Evolutionary conservation across 2,888 invertebrate genomes (phyloP).

Genomic region (Carabus problematicus): DNA sequence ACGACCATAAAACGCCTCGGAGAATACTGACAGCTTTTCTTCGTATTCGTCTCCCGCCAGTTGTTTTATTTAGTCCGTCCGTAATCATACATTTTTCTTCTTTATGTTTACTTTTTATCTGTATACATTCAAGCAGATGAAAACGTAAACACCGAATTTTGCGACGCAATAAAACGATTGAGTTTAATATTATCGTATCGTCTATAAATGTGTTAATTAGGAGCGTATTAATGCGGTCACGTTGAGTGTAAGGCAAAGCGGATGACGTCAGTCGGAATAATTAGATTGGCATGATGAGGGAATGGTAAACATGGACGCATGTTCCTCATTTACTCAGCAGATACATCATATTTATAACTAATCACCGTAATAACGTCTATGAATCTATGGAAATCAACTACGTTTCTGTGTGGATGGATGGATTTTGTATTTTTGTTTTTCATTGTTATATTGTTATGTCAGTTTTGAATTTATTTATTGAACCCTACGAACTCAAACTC

Average conservation of each 20-base stretch:
- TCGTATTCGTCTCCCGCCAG: conserved; percentile 27
- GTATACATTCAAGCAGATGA: conserved; percentile 15
- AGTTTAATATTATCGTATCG: neutral
- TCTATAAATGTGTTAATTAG: no score
- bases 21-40: conserved; percentile 15
- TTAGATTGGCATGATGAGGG: no score
- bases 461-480: conserved; percentile 33
- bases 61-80: conserved; percentile 18
- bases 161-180: conserved; percentile 13
- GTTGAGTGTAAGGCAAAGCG: no score
- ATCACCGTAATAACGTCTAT: no score
- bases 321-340: no score
- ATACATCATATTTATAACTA: no score
- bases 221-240: no score
- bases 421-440: no score
- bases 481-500: conserved; percentile 23
- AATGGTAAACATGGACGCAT: no score
- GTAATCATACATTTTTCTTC: conserved; percentile 17
- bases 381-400: no score
- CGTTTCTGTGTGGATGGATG: no score
- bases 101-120: conserved; percentile 13
- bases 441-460: neutral
- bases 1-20: conserved; percentile 19
- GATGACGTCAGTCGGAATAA: no score
- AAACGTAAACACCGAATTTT: conserved; percentile 23